Conservation (phyloP, 1,140 invertebrate genomes). For the Drosophila pseudoananassae region DNA sequence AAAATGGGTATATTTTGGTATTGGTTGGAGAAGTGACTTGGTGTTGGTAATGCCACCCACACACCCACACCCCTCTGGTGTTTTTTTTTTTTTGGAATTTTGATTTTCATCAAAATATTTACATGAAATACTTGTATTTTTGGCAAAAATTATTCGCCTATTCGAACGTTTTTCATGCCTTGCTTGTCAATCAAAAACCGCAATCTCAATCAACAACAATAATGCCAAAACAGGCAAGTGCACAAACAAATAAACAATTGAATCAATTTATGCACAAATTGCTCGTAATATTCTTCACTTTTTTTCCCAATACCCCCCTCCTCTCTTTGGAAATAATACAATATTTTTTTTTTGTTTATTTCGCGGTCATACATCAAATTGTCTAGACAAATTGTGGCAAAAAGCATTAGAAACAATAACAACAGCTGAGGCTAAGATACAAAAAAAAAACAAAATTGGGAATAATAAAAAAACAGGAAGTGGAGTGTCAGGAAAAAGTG, state of each 20-base stretch:
- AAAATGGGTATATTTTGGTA: too few relatives aligned
- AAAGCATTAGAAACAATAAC: slow-evolving; percentile 1
- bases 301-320: too few relatives aligned
- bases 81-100: neutral
- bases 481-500: slow-evolving; percentile 28
- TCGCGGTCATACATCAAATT: slow-evolving; percentile 56
- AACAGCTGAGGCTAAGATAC: neutral
- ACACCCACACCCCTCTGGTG: slow-evolving; percentile 17
- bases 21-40: too few relatives aligned
- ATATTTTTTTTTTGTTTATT: slow-evolving; percentile 12
- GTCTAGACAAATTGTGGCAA: slow-evolving; percentile 58
- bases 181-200: slow-evolving; percentile 38
- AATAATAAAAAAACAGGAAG: slow-evolving; percentile 34
- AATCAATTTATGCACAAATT: slow-evolving; percentile 31
- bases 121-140: slow-evolving; percentile 17
- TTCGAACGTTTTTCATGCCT: neutral
- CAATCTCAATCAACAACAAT: slow-evolving; percentile 7
- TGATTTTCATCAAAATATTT: slow-evolving; percentile 14
- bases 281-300: slow-evolving; percentile 1
- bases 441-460: neutral
- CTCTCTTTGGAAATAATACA: too few relatives aligned
- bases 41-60: too few relatives aligned
- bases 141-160: neutral
- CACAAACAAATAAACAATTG: slow-evolving; percentile 31
- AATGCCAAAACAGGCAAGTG: slow-evolving; percentile 17